Evolutionary conservation across 2,113 vertebrate species (phyloP).

Genomic region (Thunnus thynnus): DNA sequence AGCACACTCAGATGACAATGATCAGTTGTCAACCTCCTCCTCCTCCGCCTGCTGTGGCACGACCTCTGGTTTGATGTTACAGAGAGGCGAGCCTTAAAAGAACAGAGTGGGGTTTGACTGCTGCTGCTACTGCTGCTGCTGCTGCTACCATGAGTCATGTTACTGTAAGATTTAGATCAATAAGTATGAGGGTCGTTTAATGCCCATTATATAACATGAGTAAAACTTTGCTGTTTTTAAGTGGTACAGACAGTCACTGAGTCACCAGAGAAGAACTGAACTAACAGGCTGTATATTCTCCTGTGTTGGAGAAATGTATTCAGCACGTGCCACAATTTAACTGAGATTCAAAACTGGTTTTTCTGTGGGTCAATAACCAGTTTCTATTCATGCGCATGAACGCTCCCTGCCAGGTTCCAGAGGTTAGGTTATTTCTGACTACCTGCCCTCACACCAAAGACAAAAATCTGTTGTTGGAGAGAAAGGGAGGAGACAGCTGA

Average conservation of each 20-base stretch:
- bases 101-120: constrained; percentile 15
- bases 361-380: constrained; percentile 26
- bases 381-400: neutral
- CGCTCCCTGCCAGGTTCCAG: constrained; percentile 44
- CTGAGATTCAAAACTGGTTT: constrained; percentile 6
- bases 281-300: neutral
- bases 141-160: constrained; percentile 55
- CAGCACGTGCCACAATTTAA: neutral
- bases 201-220: constrained; percentile 51
- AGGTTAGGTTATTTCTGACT: constrained; percentile 59
- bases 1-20: too few relatives aligned
- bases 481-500: constrained; percentile 58
- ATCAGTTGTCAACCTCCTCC: neutral
- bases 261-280: constrained; percentile 45
- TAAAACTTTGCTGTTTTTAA: constrained; percentile 49
- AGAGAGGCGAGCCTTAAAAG: constrained; percentile 18
- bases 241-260: constrained; percentile 64
- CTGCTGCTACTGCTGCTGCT: neutral
- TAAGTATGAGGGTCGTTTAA: constrained; percentile 35
- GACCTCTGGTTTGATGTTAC: constrained; percentile 20
- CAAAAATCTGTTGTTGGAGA: constrained; percentile 55
- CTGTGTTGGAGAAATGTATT: constrained; percentile 11
- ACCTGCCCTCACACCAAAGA: constrained; percentile 26
- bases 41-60: neutral
- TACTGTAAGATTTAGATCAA: constrained; percentile 41